phyloP scores from a whole-genome alignment of 2,797 vertebrate genomes.

The Rhadinocentrus ornatus region DNA sequence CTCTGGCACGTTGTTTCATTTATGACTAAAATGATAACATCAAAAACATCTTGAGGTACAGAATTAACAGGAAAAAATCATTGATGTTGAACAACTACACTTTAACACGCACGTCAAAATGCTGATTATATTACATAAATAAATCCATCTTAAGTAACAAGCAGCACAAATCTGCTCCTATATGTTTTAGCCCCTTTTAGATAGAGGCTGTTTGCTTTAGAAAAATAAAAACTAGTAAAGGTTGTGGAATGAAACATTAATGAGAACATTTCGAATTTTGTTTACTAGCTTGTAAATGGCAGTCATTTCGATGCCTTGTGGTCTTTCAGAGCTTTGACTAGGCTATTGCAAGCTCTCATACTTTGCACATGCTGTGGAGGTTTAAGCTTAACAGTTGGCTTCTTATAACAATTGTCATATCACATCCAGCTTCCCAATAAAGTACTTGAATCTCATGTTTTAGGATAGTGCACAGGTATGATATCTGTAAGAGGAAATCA shows the following conservation, averaged over 20 bases:
- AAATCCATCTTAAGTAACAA: neutral
- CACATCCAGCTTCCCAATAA: neutral
- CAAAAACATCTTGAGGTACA: neutral
- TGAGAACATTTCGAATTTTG: neutral
- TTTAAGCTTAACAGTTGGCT: neutral
- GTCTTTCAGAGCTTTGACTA: neutral
- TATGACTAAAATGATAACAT: neutral
- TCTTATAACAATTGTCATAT: neutral
- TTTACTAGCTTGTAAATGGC: neutral
- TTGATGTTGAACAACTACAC: neutral
- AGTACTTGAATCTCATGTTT: neutral
- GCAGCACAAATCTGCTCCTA: neutral
- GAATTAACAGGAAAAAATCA: neutral
- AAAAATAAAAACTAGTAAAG: neutral
- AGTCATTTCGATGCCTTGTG: neutral
- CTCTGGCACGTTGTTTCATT: neutral
- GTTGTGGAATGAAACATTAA: neutral
- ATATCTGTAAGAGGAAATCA: neutral
- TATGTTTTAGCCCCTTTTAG: too few species aligned
- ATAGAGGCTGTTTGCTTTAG: neutral
- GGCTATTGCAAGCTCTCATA: neutral
- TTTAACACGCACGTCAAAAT: neutral
- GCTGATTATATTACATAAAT: neutral
- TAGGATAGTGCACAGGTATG: neutral
- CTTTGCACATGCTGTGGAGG: neutral